A percentile compares a stretch with the other conserved stretches of the same genome.
These are phyloP conservation scores for Atherinosoma microstoma DNA, from an alignment of 2,797 vertebrate genomes.

Conservation along the genomic window DNA sequence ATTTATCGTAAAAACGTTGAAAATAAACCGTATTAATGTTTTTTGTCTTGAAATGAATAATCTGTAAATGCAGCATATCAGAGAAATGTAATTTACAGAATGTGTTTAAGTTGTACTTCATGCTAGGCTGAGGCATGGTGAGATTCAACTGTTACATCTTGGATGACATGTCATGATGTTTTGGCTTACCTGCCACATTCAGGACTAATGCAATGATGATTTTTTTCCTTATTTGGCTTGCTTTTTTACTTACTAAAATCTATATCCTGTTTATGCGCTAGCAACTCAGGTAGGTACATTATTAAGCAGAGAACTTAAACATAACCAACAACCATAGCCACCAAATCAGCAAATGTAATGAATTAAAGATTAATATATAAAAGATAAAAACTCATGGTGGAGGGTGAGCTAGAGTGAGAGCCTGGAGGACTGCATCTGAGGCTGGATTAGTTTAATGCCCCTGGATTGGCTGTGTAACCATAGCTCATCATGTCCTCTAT, in stretches of 20 bases:
- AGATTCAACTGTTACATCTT: neutral
- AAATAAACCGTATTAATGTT: neutral
- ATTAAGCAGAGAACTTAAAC: conserved; percentile 13
- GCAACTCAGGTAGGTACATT: neutral
- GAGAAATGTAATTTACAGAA: no score
- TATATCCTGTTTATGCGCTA: neutral
- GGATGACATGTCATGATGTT: no score
- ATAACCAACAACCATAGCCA: neutral
- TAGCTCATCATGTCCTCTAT: conserved; percentile 43
- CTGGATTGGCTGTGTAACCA: conserved; percentile 12
- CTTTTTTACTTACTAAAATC: neutral
- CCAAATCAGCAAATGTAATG: conserved; percentile 3
- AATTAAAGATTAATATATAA: conserved; percentile 2
- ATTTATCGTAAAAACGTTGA: no score
- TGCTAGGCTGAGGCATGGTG: neutral
- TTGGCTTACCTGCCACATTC: neutral
- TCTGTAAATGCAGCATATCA: no score
- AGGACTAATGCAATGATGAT: neutral
- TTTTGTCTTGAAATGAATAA: neutral
- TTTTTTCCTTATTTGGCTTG: neutral
- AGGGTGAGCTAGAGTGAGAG: neutral
- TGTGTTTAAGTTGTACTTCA: neutral
- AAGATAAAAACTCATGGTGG: conserved; percentile 1
- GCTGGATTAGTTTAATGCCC: conserved; percentile 21
- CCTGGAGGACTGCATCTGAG: conserved; percentile 1